phyloP scores from a whole-genome alignment of 2,113 vertebrate species.

The Irena cyanogastra region DNA sequence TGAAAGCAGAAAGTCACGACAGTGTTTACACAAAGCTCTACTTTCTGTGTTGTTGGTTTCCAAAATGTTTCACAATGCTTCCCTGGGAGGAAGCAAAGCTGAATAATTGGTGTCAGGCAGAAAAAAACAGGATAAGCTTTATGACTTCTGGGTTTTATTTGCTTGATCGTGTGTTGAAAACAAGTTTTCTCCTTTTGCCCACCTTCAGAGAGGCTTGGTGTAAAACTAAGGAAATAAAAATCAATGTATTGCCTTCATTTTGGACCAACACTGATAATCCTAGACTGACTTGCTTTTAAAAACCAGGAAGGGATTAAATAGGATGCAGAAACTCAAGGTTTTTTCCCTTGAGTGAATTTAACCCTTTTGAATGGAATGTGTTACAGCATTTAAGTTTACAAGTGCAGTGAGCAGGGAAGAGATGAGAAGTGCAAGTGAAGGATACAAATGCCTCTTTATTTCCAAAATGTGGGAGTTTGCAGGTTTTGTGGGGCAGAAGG shows the following conservation, averaged over 20 bases:
- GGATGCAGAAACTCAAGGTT: not conserved
- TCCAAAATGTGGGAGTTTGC: not conserved
- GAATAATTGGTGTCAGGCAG: not conserved
- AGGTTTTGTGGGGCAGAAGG: fast-evolving
- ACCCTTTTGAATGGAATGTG: not conserved
- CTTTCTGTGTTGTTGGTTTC: not conserved
- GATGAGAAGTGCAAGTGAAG: not conserved
- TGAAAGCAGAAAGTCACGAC: not conserved
- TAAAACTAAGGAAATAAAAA: not conserved
- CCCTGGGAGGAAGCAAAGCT: not conserved
- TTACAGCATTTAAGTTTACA: not conserved
- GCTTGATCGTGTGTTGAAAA: not conserved
- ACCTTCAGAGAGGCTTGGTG: not conserved
- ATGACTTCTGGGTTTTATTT: not conserved
- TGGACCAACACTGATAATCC: not conserved
- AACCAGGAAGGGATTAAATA: not conserved
- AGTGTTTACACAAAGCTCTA: not conserved
- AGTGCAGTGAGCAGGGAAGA: not conserved
- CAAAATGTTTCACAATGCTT: not conserved
- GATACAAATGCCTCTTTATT: not conserved
- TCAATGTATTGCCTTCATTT: not conserved
- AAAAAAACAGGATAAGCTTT: not conserved
- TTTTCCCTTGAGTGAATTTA: not conserved
- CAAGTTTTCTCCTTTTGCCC: not conserved
- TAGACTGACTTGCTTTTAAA: not conserved